Evolutionary conservation across 2,113 vertebrate genomes (phyloP).

Genomic region (Merops nubicus): DNA sequence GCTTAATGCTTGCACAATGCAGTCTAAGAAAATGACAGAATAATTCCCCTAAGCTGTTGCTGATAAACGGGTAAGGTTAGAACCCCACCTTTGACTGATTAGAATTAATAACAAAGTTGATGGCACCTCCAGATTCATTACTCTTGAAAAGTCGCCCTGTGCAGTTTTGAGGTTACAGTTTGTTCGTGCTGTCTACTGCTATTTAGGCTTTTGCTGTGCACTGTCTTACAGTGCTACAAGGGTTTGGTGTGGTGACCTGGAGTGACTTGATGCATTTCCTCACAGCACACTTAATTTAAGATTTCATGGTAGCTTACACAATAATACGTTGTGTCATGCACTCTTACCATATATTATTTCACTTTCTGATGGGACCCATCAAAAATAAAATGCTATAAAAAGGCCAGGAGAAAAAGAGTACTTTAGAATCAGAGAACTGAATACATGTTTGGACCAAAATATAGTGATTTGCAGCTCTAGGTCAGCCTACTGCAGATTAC

Average conservation of each 20-base stretch:
- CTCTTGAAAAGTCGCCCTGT: background rate
- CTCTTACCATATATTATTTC: background rate
- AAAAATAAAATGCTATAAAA: background rate
- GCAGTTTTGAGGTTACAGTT: background rate
- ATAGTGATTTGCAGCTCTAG: background rate
- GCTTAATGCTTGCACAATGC: background rate
- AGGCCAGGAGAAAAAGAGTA: background rate
- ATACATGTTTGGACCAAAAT: background rate
- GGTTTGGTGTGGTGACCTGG: background rate
- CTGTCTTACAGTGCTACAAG: background rate
- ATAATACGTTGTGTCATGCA: background rate
- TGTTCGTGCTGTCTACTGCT: background rate
- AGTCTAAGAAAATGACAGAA: background rate
- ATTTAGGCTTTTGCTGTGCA: background rate
- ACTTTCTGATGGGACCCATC: background rate
- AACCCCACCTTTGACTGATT: background rate
- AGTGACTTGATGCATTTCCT: background rate
- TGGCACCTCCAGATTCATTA: background rate
- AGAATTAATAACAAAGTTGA: background rate
- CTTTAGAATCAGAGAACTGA: background rate
- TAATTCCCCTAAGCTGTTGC: background rate
- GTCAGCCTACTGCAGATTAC: background rate
- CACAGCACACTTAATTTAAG: background rate
- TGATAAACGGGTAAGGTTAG: background rate
- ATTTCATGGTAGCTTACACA: background rate